Evolutionary conservation across 2,797 vertebrate genomes (phyloP), one percentile per base, ranked within the genome.

Genomic region (Bradypodion ventrale): DNA sequence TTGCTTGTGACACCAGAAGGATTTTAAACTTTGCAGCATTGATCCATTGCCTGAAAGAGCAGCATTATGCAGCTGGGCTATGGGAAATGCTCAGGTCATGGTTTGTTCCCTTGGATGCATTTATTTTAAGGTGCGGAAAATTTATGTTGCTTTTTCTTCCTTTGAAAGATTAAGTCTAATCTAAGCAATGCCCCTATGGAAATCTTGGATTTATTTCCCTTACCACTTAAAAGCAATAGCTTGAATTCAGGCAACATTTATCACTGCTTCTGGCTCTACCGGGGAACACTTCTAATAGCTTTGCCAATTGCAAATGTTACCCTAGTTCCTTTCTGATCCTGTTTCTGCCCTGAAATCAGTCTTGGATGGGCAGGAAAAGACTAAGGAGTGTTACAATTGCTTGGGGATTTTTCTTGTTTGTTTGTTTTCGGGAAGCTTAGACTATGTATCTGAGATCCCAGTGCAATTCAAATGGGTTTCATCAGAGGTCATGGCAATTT

Each of bases 121-220:
- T 87, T 73, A 44, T 82, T 78, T 74, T 59, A 85, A 80, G 0
- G 0, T 5, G 9, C 4, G 77, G 27, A 82, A 68, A 83, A 56
- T 83, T 77, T 60, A 65, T 44, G 62, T 75, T 27, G 37, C 37
- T 42, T 69, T 52, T 62, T 81, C 85, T 72, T 0, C 0, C 69
- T 87, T 65, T 37, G 73, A 83, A 84, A 87, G 86, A 76, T 85
- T 37, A 80, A 78, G 80, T 75, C 72, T 85, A 42, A 90, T 65
- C 89, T 87, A 49, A 87, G 2, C 52, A 32, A 32, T 0, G 27
- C 37, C 72, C 78, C 4, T 0, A 74, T 62, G 82, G 80, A 90
- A 90, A 84, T 65, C 29, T 29, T 23, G 88, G 85, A 74, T 92
- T 93, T 85, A 62, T 89, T 87, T 87, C 69, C 83, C 89, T 65